Conservation (phyloP, 2,113 vertebrate genomes). For the Tor tambroides region DNA sequence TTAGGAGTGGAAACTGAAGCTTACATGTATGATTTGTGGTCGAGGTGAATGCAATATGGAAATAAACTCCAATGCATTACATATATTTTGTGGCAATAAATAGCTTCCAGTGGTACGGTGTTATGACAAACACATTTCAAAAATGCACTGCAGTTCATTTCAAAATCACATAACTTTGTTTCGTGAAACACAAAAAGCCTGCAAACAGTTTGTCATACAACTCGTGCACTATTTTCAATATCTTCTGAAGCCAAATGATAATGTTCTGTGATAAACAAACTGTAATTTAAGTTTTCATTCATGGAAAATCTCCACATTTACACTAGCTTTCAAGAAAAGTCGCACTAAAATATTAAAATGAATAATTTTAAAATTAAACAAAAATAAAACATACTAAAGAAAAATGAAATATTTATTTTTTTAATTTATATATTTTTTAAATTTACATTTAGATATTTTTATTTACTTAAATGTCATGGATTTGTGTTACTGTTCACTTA, state of each 20-base stretch:
- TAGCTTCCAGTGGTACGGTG: neutral
- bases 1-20: neutral
- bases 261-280: neutral
- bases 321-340: too few species aligned
- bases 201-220: too few species aligned
- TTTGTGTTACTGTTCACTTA: too few species aligned
- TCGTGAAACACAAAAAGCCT: neutral
- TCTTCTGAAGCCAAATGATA: neutral
- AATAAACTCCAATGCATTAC: neutral
- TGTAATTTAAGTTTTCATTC: too few species aligned
- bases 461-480: too few species aligned
- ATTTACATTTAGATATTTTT: too few species aligned
- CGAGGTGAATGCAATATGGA: neutral
- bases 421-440: too few species aligned
- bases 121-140: neutral
- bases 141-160: neutral
- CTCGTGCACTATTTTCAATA: neutral
- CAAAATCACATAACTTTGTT: neutral
- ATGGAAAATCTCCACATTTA: too few species aligned
- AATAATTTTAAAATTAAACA: too few species aligned
- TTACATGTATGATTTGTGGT: neutral
- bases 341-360: too few species aligned
- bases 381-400: too few species aligned
- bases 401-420: too few species aligned
- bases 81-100: neutral